Percentiles rank a stretch among this genome's conserved stretches.
phyloP scores from a whole-genome alignment of 2,888 invertebrate genomes.

The Lycia hirtaria region DNA sequence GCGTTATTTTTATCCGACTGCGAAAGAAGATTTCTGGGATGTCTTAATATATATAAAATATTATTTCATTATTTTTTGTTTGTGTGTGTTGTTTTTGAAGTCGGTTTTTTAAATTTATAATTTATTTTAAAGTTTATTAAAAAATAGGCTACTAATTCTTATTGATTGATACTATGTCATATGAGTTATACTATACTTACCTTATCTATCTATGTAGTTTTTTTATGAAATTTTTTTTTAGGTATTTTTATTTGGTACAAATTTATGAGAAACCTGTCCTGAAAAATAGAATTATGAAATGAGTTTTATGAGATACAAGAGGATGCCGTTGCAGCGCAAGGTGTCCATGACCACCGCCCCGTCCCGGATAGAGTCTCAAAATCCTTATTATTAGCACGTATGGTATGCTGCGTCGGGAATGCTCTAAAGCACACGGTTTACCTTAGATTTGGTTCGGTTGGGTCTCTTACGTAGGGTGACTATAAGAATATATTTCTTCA shows the following conservation, averaged over 20 bases:
- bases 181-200: no score
- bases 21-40: no score
- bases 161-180: no score
- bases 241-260: no score
- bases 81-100: no score
- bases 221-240: no score
- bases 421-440: slow-evolving; percentile 15
- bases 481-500: slow-evolving; percentile 1
- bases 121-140: no score
- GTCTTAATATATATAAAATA: no score
- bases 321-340: slow-evolving; percentile 13
- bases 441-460: slow-evolving; percentile 17
- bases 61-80: no score
- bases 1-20: background rate
- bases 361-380: slow-evolving; percentile 13
- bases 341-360: slow-evolving; percentile 12
- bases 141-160: no score
- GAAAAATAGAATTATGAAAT: background rate
- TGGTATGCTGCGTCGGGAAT: slow-evolving; percentile 7
- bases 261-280: slow-evolving; percentile 4
- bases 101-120: no score
- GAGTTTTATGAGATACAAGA: background rate
- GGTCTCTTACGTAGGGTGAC: slow-evolving; percentile 16
- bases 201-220: no score
- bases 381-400: slow-evolving; percentile 12